These are phyloP conservation scores for Phymorhynchus buccinoides DNA, from an alignment of 1,140 invertebrate genomes.

Conservation along the genomic window DNA sequence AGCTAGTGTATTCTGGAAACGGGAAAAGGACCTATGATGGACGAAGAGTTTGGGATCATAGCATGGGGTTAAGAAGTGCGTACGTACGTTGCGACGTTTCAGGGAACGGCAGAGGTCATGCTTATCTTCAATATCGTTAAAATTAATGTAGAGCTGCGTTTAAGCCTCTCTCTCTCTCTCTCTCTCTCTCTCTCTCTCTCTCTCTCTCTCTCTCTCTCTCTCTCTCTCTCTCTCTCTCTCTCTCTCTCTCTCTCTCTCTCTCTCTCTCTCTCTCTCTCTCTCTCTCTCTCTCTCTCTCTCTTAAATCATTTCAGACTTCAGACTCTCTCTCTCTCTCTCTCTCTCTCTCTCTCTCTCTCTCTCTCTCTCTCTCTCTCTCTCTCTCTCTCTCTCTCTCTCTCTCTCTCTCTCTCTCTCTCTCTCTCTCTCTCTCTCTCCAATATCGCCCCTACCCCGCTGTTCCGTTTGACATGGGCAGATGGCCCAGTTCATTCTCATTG, in stretches of 20 bases:
- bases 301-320: too few species aligned
- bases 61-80: too few species aligned
- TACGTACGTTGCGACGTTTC: too few species aligned
- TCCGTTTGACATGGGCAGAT: too few species aligned
- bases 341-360: slow-evolving; percentile 9
- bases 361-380: neutral
- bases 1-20: too few species aligned
- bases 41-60: too few species aligned
- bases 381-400: neutral
- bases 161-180: neutral
- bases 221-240: slow-evolving; percentile 9
- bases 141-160: too few species aligned
- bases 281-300: neutral
- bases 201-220: slow-evolving; percentile 10
- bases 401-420: neutral
- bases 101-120: too few species aligned
- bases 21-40: too few species aligned
- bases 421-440: neutral
- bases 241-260: neutral
- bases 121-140: too few species aligned
- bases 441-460: too few species aligned
- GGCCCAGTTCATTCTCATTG: too few species aligned
- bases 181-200: neutral
- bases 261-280: neutral
- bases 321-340: slow-evolving; percentile 10